Evolutionary conservation across 2,797 vertebrate species (phyloP), one percentile per base, ranked within the genome.

Genomic region (Saxicola maurus): DNA sequence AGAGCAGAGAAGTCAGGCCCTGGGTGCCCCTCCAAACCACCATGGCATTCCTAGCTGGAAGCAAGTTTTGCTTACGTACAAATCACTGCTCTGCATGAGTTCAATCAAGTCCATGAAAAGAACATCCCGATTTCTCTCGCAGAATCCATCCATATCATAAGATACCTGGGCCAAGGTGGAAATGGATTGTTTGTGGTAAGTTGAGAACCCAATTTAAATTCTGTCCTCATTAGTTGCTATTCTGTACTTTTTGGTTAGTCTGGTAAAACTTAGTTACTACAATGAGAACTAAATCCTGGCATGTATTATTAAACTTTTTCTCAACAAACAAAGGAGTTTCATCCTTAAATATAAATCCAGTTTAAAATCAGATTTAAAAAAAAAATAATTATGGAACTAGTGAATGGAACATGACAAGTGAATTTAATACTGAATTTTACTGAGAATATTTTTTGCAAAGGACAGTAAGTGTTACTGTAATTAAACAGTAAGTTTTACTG

Each of bases 51-150:
- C 79, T 25, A 60, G 83, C 87, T 79, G 21, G 37, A 60, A 73
- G 87, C 80, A 80, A 86, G 52, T 49, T 72, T 59, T 59, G 89
- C 78, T 74, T 80, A 98, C 99, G 98, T 97, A 99, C 99, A 98
- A 98, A 95, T 99, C 98, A 94, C 99, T 99, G 98, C 98, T 99
- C 96, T 99, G 99, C 99, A 99, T 99, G 94, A 99, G 96, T 94
- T 99, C 99, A 37, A 99, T 99, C 96, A 99, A 97, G 97, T 99
- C 99, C 90, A 90, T 98, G 93, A 99, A 99, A 66, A 99, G 98
- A 69, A 99, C 99, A 46, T 99, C 99, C 67, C 99, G 97, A 97
- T 99, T 99, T 93, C 99, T 97, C 96, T 99, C 99, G 82, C 99
- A 99, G 97, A 99, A 99, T 64, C 99, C 99, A 23, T 99, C 99